A percentile compares a stretch with the other conserved stretches of the same genome.
Conservation (phyloP, 2,797 vertebrate species). For the Kryptopterus vitreolus region DNA sequence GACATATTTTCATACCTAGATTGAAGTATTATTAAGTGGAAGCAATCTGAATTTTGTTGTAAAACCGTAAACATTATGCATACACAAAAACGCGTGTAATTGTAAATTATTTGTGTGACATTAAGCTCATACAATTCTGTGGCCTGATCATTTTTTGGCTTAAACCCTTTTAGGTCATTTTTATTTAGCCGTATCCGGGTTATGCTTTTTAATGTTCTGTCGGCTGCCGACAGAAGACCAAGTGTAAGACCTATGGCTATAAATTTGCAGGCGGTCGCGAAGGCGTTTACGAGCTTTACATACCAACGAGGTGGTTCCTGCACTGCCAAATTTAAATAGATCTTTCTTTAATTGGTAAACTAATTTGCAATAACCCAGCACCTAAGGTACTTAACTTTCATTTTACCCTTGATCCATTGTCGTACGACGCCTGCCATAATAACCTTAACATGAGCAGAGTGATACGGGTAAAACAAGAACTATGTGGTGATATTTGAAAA, state of each 20-base stretch:
- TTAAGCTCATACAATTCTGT: slow-evolving; percentile 19
- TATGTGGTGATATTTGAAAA: slow-evolving; percentile 24
- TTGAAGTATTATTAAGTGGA: not conserved
- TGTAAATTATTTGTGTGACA: slow-evolving; percentile 4
- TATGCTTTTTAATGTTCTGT: slow-evolving; percentile 52
- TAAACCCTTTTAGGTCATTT: slow-evolving; percentile 34
- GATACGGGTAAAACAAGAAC: slow-evolving; percentile 41
- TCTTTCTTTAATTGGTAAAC: slow-evolving; percentile 90
- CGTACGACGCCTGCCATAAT: slow-evolving; percentile 78
- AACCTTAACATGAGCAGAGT: slow-evolving; percentile 64
- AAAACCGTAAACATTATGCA: not conserved
- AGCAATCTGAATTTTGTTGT: not conserved
- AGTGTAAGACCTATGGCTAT: slow-evolving; percentile 61
- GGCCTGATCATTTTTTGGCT: slow-evolving; percentile 39
- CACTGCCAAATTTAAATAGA: slow-evolving; percentile 88
- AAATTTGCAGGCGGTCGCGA: slow-evolving; percentile 67
- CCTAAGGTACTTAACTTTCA: slow-evolving; percentile 79
- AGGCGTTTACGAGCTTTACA: slow-evolving; percentile 74
- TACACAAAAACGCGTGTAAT: not conserved
- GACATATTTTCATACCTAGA: not conserved
- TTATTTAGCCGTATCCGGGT: slow-evolving; percentile 50
- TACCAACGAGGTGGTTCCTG: slow-evolving; percentile 73
- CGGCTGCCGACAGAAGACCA: slow-evolving; percentile 54
- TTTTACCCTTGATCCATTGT: slow-evolving; percentile 83
- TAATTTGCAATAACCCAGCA: slow-evolving; percentile 86